Conservation (phyloP, 1,140 invertebrate genomes). For the Drosophila grimshawi region DNA sequence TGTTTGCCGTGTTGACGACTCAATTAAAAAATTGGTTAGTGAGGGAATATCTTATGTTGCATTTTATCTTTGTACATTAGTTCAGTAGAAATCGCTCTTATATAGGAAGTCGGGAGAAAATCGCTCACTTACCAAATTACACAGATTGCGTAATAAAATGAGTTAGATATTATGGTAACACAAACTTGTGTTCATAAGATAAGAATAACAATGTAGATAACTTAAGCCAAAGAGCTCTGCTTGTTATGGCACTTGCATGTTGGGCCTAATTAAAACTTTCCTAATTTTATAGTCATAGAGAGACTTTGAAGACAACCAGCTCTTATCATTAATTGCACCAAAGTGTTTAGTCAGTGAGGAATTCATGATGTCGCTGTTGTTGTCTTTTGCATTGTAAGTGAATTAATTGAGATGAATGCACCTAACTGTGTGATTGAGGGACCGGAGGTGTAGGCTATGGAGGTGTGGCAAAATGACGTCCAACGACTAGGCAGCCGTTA, state of each 20-base stretch:
- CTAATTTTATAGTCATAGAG: conserved; percentile 37
- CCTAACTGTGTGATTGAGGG: conserved; percentile 60
- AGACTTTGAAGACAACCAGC: conserved; percentile 6
- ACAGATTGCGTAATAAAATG: not conserved
- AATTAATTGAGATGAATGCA: conserved; percentile 82
- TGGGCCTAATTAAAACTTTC: conserved; percentile 46
- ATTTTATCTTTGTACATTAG: not conserved
- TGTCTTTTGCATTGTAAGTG: conserved; percentile 55
- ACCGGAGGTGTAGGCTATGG: conserved; percentile 17
- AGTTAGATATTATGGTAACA: not conserved
- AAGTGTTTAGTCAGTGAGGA: conserved; percentile 24
- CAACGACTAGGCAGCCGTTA: conserved; percentile 48
- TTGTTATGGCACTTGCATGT: conserved; percentile 40
- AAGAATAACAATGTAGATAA: not conserved
- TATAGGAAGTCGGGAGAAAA: not conserved
- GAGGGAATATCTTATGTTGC: not conserved
- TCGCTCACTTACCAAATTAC: not conserved
- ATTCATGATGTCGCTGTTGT: conserved; percentile 31
- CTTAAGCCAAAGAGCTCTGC: conserved; percentile 20
- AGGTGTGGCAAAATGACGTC: not conserved
- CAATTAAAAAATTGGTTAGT: not conserved
- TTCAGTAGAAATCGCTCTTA: not conserved
- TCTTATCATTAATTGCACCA: conserved; percentile 43
- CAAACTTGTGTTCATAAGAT: not conserved
- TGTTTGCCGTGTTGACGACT: not conserved